A percentile compares a stretch with the other conserved stretches of the same genome.
phyloP scores from a whole-genome alignment of 1,140 invertebrate genomes.

The Galendromus occidentalis region DNA sequence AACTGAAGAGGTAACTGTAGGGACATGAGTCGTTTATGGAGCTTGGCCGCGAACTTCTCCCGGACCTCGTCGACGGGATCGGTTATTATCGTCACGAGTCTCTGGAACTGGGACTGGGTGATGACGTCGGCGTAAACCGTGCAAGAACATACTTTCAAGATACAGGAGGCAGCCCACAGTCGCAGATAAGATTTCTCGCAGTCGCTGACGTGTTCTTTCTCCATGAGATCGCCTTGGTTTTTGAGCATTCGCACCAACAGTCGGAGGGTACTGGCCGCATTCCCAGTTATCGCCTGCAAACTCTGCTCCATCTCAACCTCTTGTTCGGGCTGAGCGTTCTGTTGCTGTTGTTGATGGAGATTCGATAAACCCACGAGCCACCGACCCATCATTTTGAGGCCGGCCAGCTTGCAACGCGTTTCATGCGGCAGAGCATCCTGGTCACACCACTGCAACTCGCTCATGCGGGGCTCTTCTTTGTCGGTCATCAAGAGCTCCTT shows the following conservation, averaged over 20 bases:
- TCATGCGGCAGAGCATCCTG: constrained; percentile 72
- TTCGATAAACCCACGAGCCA: constrained; percentile 74
- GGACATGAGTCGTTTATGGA: constrained; percentile 62
- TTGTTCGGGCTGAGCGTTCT: neutral
- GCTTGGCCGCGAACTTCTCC: constrained; percentile 65
- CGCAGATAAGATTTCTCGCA: constrained; percentile 74
- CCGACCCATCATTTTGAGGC: constrained; percentile 81
- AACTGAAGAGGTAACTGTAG: constrained; percentile 65
- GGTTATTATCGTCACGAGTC: constrained; percentile 68
- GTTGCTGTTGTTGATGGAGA: constrained; percentile 17
- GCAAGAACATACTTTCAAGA: constrained; percentile 53
- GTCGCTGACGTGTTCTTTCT: constrained; percentile 33
- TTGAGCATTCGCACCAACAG: constrained; percentile 73
- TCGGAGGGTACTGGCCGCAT: constrained; percentile 73
- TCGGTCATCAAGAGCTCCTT: constrained; percentile 83
- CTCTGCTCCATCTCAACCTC: constrained; percentile 2
- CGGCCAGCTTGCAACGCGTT: constrained; percentile 78
- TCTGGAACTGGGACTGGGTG: constrained; percentile 80
- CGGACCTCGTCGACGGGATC: constrained; percentile 36
- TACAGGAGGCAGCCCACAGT: constrained; percentile 71
- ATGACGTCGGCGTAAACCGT: constrained; percentile 74
- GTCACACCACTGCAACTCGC: constrained; percentile 55
- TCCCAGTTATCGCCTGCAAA: constrained; percentile 17
- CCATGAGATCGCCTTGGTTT: constrained; percentile 61
- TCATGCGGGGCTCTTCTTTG: constrained; percentile 22